Conservation (phyloP, 1,140 invertebrate genomes). For the Drosophila bifasciata region DNA sequence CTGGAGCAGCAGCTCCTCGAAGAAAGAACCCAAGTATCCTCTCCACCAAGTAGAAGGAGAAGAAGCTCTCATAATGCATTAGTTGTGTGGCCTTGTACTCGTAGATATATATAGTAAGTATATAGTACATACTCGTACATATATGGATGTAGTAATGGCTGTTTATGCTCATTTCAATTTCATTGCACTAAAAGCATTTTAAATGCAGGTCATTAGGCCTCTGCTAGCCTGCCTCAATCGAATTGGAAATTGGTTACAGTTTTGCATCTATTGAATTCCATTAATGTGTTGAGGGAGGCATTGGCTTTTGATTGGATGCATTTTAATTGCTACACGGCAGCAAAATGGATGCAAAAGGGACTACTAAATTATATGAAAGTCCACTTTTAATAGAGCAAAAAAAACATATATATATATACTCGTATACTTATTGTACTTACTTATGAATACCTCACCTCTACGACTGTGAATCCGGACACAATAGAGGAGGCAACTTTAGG, state of each 20-base stretch:
- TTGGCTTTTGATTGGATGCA: background rate
- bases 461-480: constrained; percentile 57
- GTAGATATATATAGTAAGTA: constrained; percentile 6
- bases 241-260: constrained; percentile 27
- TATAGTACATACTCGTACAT: background rate
- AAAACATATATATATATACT: constrained; percentile 3
- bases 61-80: constrained; percentile 30
- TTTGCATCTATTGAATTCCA: constrained; percentile 27
- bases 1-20: background rate
- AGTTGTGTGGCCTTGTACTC: constrained; percentile 39
- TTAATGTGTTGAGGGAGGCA: background rate
- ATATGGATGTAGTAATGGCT: constrained; percentile 3
- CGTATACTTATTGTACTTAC: constrained; percentile 1
- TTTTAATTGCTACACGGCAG: background rate
- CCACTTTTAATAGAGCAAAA: constrained; percentile 49
- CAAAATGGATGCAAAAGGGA: constrained; percentile 22
- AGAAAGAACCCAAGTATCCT: background rate
- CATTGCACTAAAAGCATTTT: constrained; percentile 25
- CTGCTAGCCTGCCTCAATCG: constrained; percentile 20
- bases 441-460: too few species aligned
- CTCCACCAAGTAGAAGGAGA: constrained; percentile 14
- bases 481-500: constrained; percentile 54
- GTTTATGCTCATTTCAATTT: constrained; percentile 21
- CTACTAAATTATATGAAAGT: constrained; percentile 20
- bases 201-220: constrained; percentile 44